phyloP scores from a whole-genome alignment of 2,888 invertebrate genomes.

The Sinotaia quadrata region DNA sequence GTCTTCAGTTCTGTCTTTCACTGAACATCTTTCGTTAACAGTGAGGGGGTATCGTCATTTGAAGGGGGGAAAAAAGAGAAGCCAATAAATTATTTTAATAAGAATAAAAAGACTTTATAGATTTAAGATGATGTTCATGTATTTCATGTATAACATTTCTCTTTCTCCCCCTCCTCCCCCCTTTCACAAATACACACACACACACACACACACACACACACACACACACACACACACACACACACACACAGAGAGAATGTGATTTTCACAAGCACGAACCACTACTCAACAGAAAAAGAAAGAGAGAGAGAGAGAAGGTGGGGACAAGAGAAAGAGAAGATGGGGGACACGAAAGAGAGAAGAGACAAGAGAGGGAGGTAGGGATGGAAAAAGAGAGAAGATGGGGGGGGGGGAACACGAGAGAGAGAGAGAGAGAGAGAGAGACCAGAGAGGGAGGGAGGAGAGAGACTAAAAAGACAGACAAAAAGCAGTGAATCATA shows the following conservation, averaged over 20 bases:
- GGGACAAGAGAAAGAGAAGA: background rate
- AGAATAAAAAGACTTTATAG: too few species aligned
- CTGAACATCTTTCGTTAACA: too few species aligned
- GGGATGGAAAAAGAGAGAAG: background rate
- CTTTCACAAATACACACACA: background rate
- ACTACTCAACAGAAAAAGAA: background rate
- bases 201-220: background rate
- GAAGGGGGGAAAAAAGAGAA: too few species aligned
- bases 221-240: background rate
- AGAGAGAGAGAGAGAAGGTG: background rate
- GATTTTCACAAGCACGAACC: background rate
- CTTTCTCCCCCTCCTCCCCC: slow-evolving; percentile 6
- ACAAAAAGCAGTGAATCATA: slow-evolving; percentile 26
- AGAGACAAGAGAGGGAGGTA: background rate
- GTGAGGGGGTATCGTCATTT: too few species aligned
- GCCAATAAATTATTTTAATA: too few species aligned
- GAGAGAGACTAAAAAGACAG: background rate
- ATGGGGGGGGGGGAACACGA: background rate
- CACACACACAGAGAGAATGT: slow-evolving; percentile 4
- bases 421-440: background rate
- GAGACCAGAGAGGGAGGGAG: background rate
- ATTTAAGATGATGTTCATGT: too few species aligned
- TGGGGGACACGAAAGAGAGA: background rate
- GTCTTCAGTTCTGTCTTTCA: too few species aligned
- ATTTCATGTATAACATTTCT: too few species aligned